These are phyloP conservation scores for Heterodera carotae DNA, from an alignment of 1,140 invertebrate species.

Conservation along the genomic window DNA sequence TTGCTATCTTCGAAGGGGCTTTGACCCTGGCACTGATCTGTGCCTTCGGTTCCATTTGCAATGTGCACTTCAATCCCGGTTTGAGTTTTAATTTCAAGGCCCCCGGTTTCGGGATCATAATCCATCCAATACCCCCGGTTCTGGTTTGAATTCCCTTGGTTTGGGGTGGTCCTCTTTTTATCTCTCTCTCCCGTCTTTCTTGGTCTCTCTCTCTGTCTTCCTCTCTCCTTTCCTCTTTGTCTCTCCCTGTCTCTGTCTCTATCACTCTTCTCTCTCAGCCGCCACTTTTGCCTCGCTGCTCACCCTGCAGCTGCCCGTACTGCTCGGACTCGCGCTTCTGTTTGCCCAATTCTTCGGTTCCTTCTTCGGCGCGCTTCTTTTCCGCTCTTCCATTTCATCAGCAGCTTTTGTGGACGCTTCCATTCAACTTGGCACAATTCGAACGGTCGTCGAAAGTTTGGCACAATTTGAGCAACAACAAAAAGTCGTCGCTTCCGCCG, in stretches of 20 bases:
- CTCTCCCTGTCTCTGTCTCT: background rate
- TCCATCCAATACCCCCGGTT: too few species aligned
- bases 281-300: conserved; percentile 32
- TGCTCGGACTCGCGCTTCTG: conserved; percentile 34
- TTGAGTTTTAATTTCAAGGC: too few species aligned
- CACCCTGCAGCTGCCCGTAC: conserved; percentile 17
- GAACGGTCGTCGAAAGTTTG: conserved; percentile 5
- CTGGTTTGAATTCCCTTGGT: too few species aligned
- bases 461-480: background rate
- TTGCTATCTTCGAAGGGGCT: conserved; percentile 10
- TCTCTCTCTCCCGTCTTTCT: too few species aligned
- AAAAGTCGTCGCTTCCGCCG: background rate
- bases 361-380: conserved; percentile 37
- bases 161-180: too few species aligned
- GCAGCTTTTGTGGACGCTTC: conserved; percentile 29
- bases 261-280: conserved; percentile 25
- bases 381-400: conserved; percentile 19
- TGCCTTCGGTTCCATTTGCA: conserved; percentile 7
- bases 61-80: conserved; percentile 31
- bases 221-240: too few species aligned
- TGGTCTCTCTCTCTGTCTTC: too few species aligned
- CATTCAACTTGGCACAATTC: conserved; percentile 12
- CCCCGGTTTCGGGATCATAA: too few species aligned
- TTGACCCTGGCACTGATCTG: conserved; percentile 14
- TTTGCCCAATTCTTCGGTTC: conserved; percentile 43